Base-by-base conservation (phyloP, 2,888 invertebrate genomes). In the Colletes collaris region DNA sequence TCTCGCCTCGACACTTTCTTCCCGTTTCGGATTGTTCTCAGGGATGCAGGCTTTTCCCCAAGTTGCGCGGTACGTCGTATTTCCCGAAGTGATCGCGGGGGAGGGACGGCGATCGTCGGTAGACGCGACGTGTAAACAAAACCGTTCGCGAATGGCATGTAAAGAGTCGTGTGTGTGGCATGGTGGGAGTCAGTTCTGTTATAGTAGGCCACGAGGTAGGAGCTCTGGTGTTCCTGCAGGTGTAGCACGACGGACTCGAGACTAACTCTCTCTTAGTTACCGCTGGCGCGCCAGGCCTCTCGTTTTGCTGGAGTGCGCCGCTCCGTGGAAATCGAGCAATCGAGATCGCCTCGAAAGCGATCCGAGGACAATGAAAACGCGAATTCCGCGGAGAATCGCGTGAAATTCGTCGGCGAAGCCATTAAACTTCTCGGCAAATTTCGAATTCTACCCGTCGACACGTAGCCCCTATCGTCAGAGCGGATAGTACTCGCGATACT, bases 191-290 rank as follows among this genome's bases (percentile, higher is more conserved):
- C 89, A 92, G 92, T 93, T 93, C 92, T 92, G 92, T 92, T 93
- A 93, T 92, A 93, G 93, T 93, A 93, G 93, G 93, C 93, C 93
- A 93, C 91, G 90, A 92, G 90, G 91, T 90, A 92, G 88, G 87
- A 88, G 76, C 81, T 90, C 86, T 87, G 89, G 87, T 89, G 90
- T 89, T 89, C 86, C 86, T 87, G 88, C 86, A 89, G 83, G 78
- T 89, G 87, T 83, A 82, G 74, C 85, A 87, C 87, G 87, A 82
- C 81, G 56, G 62, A 4, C 50, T 83, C 86, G 87, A 89, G 46
- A 11, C 46, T 19, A 60, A 91, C 92, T 92, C 91, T 92, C 92
- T 92, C 92, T 89, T 91, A 75, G 83, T 81, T 82, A 83, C 83
- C 72, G 80, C 66, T 77, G 73, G 65, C 72, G 52, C 70, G 68